Evolutionary conservation across 2,888 invertebrate genomes (phyloP).

Genomic region (Candidula unifasciata): DNA sequence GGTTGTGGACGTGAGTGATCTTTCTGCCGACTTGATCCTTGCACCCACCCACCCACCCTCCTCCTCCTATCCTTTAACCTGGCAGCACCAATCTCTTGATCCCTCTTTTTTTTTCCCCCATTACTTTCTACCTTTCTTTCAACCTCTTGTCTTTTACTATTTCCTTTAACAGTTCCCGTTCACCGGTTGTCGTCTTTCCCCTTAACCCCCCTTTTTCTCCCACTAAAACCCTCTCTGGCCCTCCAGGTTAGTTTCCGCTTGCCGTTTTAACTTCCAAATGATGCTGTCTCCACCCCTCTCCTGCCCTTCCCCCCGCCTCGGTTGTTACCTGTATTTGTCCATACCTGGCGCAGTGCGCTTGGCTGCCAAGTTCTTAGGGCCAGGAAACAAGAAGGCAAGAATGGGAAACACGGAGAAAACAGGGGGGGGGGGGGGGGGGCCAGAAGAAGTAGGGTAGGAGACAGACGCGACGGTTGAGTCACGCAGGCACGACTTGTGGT

Average conservation of each 20-base stretch:
- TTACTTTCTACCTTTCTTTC: background rate
- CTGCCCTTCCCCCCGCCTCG: background rate
- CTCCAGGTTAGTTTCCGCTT: background rate
- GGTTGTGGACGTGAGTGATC: background rate
- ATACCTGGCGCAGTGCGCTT: conserved; percentile 15
- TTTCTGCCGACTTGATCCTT: background rate
- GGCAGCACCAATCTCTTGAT: no score
- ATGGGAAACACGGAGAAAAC: background rate
- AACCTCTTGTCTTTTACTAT: background rate
- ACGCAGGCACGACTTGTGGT: background rate
- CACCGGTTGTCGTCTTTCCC: background rate
- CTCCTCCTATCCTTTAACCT: background rate
- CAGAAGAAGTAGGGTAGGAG: background rate
- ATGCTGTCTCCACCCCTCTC: background rate
- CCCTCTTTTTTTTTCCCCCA: background rate
- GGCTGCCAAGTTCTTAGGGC: conserved; percentile 22
- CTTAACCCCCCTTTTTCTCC: background rate
- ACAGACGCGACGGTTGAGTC: background rate
- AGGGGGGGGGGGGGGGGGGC: background rate
- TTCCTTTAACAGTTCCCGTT: background rate
- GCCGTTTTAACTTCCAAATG: background rate
- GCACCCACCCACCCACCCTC: background rate
- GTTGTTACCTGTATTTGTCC: background rate
- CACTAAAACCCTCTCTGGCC: background rate
- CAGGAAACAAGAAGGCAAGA: background rate